Base-by-base conservation (phyloP, 2,113 vertebrate species). In the Sebastes schlegelii region DNA sequence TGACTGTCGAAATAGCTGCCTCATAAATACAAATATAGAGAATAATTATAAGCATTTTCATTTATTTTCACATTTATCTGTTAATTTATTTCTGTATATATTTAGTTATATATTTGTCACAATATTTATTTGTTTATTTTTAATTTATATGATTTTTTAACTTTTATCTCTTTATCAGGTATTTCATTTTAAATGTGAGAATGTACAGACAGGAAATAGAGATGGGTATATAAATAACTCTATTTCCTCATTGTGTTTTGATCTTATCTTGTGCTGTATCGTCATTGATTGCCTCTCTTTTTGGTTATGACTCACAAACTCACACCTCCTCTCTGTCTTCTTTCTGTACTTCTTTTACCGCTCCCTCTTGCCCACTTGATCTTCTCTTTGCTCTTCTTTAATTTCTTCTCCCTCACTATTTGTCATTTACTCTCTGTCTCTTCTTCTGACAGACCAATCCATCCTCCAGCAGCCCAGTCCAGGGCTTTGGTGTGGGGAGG, bases 361-460 rank as follows among this genome's bases (percentile, higher is more conserved):
- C 23, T 17, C 21, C 10, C 14, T 46, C 17, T 42, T 54, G 6
- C 26, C 42, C 6, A n/a, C 19, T 74, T 49, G 48, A 13, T 40
- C 14, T 42, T 9, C 51, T 52, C 43, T 49, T 9, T 60, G 49
- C 51, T 69, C 51, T 48, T 23, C 52, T 45, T 51, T 45, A 11
- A 12, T 48, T 51, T 16, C 12, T 40, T 63, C 62, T 14, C 43
- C 1, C 16, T 62, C 8, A 42, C 54, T 62, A 14, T 54, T 13
- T 70, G 66, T 73, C 60, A 64, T 84, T 74, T 61, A 23, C 76
- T 72, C 1, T 63, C 12, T 42, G n/a, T 40, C 19, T 43, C 69
- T 79, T 79, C 23, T 61, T 51, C 51, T n/a, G 57, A 52, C 74
- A 51, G 81, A 34, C 17, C 79, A 6, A 26, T 87, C 60, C 48